Evolutionary conservation across 1,140 invertebrate genomes (phyloP).

Genomic region (Cryptotermes secundus): DNA sequence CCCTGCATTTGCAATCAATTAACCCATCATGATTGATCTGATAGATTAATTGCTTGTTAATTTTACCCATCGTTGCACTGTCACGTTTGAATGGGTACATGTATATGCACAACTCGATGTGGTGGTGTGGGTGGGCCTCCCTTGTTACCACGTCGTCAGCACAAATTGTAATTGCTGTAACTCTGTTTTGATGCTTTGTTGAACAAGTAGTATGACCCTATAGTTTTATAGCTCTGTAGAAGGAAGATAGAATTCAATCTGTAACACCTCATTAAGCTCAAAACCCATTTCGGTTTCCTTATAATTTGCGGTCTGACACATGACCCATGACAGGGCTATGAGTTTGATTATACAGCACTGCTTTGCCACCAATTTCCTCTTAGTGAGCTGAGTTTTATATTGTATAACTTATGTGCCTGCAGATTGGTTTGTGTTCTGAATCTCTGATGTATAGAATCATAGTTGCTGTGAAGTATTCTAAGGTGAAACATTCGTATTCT

Average conservation of each 20-base stretch:
- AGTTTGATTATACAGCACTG: neutral
- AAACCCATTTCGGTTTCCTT: neutral
- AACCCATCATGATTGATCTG: slow-evolving; percentile 22
- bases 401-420: neutral
- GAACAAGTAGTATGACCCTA: neutral
- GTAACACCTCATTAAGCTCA: slow-evolving; percentile 23
- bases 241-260: neutral
- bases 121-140: neutral
- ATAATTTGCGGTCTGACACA: neutral
- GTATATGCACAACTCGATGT: neutral
- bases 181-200: slow-evolving; percentile 27
- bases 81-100: slow-evolving; percentile 14
- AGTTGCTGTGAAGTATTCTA: too few relatives aligned
- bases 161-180: slow-evolving; percentile 28
- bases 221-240: neutral
- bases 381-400: neutral
- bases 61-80: slow-evolving; percentile 24
- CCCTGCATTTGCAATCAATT: slow-evolving; percentile 25
- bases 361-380: neutral
- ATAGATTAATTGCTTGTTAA: slow-evolving; percentile 31
- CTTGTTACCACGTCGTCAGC: neutral
- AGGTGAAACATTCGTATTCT: too few relatives aligned
- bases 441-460: too few relatives aligned
- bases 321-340: neutral
- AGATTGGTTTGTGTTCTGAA: too few relatives aligned